These are phyloP conservation scores for Centropristis striata DNA, from an alignment of 2,113 vertebrate species.

Conservation along the genomic window DNA sequence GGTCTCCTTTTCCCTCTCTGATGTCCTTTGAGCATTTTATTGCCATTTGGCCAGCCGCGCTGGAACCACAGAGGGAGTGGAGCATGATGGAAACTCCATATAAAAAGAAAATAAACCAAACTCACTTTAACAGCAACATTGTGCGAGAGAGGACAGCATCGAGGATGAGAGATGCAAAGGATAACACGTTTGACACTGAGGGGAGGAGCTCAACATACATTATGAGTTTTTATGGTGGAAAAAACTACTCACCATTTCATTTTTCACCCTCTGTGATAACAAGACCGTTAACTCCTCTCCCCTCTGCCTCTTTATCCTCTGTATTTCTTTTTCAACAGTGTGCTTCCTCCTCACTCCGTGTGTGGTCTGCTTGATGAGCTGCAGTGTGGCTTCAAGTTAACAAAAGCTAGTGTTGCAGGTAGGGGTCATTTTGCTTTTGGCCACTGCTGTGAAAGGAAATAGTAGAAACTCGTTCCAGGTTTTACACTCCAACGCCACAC, in stretches of 20 bases:
- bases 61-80: constrained; percentile 82
- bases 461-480: neutral
- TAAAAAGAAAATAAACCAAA: constrained; percentile 79
- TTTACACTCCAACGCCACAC: neutral
- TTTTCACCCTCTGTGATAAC: constrained; percentile 66
- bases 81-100: constrained; percentile 80
- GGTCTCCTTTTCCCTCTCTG: constrained; percentile 71
- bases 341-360: constrained; percentile 52
- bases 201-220: constrained; percentile 48
- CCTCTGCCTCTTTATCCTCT: constrained; percentile 48
- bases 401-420: constrained; percentile 60
- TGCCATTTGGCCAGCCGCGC: constrained; percentile 79
- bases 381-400: constrained; percentile 37
- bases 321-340: constrained; percentile 17
- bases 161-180: constrained; percentile 48
- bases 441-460: constrained; percentile 49
- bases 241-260: constrained; percentile 63
- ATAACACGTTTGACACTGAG: constrained; percentile 52
- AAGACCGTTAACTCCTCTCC: constrained; percentile 60
- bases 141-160: constrained; percentile 28
- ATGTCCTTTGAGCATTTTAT: constrained; percentile 82
- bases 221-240: constrained; percentile 64
- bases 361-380: constrained; percentile 66
- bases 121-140: constrained; percentile 68
- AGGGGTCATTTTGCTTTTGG: constrained; percentile 43